Percentiles rank a stretch among this genome's conserved stretches.
These are phyloP conservation scores for Galerucella calmariensis DNA, from an alignment of 2,888 invertebrate species.

Conservation along the genomic window DNA sequence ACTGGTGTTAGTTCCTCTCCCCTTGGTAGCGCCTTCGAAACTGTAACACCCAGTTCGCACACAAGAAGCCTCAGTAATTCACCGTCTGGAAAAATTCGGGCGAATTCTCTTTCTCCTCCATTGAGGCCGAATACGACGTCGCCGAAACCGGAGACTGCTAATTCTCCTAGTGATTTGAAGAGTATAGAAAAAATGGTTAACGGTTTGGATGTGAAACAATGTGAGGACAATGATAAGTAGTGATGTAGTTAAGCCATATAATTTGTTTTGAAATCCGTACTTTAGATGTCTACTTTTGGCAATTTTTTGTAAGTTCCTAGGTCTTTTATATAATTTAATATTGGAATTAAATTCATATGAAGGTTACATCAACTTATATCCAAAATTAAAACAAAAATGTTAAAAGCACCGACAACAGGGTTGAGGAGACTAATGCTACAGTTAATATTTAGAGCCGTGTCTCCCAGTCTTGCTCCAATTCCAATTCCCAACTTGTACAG, in stretches of 20 bases:
- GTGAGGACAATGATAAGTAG: slow-evolving; percentile 60
- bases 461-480: no score
- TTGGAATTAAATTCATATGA: no score
- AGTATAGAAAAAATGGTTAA: slow-evolving; percentile 98
- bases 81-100: slow-evolving; percentile 66
- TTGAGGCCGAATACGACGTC: slow-evolving; percentile 70
- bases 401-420: no score
- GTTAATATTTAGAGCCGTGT: no score
- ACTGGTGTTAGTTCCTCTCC: slow-evolving; percentile 68
- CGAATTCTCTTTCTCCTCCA: slow-evolving; percentile 67
- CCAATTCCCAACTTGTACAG: no score
- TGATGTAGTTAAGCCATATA: slow-evolving; percentile 41
- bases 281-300: slow-evolving; percentile 28
- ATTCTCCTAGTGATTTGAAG: slow-evolving; percentile 85
- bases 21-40: slow-evolving; percentile 87
- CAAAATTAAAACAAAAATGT: no score
- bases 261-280: slow-evolving; percentile 45
- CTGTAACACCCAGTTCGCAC: slow-evolving; percentile 83
- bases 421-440: no score
- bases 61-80: slow-evolving; percentile 74
- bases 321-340: not conserved
- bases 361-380: no score
- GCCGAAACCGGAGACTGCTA: slow-evolving; percentile 68
- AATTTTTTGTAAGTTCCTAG: slow-evolving; percentile 10
- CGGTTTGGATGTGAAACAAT: slow-evolving; percentile 88